These are phyloP conservation scores for Apotomis capreana DNA, from an alignment of 2,888 invertebrate species.

Conservation along the genomic window DNA sequence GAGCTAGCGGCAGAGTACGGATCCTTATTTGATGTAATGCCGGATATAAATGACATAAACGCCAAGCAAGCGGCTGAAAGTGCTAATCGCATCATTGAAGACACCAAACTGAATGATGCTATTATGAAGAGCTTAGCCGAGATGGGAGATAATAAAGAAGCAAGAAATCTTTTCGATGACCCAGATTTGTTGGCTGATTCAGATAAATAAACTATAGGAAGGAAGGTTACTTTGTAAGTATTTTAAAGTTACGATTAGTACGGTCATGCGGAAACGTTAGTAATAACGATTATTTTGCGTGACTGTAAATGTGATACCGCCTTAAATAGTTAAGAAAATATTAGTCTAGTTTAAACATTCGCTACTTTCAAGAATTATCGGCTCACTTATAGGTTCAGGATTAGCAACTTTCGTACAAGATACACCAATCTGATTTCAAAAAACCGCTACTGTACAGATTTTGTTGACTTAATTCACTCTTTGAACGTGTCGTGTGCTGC, in stretches of 20 bases:
- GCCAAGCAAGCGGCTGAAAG: conserved; percentile 50
- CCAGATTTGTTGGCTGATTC: conserved; percentile 47
- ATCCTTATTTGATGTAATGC: conserved; percentile 39
- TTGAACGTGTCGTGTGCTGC: too few species aligned
- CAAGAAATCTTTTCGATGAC: conserved; percentile 50
- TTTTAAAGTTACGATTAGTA: neutral
- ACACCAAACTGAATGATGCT: conserved; percentile 51
- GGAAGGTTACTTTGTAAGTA: neutral
- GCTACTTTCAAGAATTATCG: neutral
- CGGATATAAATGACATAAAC: conserved; percentile 39
- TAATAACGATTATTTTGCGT: neutral
- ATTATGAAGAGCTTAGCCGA: conserved; percentile 33
- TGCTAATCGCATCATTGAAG: conserved; percentile 55
- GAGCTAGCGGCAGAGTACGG: conserved; percentile 35
- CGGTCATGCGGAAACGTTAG: neutral
- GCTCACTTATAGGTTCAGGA: too few species aligned
- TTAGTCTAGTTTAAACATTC: neutral
- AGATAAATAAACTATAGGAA: conserved; percentile 3
- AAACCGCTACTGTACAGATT: too few species aligned
- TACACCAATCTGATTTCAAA: too few species aligned
- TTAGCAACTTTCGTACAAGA: too few species aligned
- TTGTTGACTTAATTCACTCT: too few species aligned
- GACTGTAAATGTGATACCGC: conserved; percentile 33
- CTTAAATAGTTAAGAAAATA: conserved; percentile 20
- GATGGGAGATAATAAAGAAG: conserved; percentile 24